Evolutionary conservation across 2,797 vertebrate genomes (phyloP).

Genomic region (Dendrocincla fuliginosa): DNA sequence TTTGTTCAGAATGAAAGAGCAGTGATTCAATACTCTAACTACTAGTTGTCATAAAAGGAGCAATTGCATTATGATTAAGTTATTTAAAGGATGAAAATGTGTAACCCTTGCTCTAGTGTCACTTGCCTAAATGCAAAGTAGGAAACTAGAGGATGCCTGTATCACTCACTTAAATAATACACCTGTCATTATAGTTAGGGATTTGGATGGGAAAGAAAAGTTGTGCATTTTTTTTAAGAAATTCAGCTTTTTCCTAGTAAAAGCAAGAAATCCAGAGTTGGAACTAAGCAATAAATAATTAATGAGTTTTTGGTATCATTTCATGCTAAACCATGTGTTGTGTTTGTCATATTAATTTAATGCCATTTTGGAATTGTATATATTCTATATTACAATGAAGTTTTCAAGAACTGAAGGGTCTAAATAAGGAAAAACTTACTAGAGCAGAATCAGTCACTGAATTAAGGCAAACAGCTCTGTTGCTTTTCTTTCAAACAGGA

Average conservation of each 20-base stretch:
- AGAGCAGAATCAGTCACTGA: background rate
- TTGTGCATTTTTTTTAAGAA: background rate
- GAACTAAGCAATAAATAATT: background rate
- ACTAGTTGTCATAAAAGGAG: background rate
- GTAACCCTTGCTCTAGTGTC: background rate
- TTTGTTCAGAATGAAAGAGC: background rate
- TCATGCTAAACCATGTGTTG: background rate
- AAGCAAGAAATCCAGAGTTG: background rate
- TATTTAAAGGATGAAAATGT: background rate
- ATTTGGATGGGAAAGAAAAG: background rate
- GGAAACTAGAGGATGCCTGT: background rate
- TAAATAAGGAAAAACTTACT: background rate
- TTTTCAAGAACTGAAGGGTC: background rate
- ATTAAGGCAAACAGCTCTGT: background rate
- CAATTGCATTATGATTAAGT: background rate
- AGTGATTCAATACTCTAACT: background rate
- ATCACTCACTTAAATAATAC: background rate
- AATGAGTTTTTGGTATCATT: background rate
- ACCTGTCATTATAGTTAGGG: background rate
- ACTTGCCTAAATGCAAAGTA: background rate
- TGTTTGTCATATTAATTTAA: background rate
- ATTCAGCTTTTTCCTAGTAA: background rate
- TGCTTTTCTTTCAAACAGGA: conserved; percentile 78
- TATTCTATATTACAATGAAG: background rate
- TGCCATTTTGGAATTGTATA: background rate